Conservation (phyloP, 2,797 vertebrate species). For the Spinus pinus region DNA sequence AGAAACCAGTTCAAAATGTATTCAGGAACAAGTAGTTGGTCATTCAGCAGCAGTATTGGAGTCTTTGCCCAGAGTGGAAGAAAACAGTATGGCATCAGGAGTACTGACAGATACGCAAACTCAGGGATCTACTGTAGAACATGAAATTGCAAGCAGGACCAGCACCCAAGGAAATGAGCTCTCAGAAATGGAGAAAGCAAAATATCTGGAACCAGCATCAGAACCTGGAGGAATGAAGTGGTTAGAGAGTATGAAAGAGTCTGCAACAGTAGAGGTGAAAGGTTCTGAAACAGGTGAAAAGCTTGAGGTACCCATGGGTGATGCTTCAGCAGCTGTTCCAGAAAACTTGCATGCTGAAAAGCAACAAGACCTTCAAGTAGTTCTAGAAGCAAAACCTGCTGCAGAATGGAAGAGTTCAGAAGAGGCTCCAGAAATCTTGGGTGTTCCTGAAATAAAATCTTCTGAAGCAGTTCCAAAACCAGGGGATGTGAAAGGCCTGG, state of each 20-base stretch:
- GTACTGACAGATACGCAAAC: neutral
- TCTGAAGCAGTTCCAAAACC: neutral
- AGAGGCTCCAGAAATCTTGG: neutral
- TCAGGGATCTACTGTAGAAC: slow-evolving; percentile 28
- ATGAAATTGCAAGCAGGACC: neutral
- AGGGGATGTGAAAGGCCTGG: neutral
- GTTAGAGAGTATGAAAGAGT: neutral
- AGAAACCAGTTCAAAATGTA: neutral
- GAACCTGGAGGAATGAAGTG: neutral
- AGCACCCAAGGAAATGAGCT: neutral
- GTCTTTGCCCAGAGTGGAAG: neutral
- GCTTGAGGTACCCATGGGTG: neutral
- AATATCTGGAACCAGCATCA: neutral
- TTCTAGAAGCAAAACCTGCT: neutral
- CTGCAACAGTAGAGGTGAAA: neutral
- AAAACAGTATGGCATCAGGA: neutral
- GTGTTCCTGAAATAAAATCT: neutral
- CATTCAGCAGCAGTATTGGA: neutral
- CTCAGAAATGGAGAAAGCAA: neutral
- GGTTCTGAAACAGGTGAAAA: neutral
- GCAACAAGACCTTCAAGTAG: neutral
- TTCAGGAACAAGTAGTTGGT: neutral
- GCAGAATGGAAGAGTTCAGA: neutral
- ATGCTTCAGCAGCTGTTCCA: neutral
- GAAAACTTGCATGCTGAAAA: neutral